Evolutionary conservation across 2,797 vertebrate genomes (phyloP), one percentile per base, ranked within the genome.

Genomic region (Taenioides sp.): DNA sequence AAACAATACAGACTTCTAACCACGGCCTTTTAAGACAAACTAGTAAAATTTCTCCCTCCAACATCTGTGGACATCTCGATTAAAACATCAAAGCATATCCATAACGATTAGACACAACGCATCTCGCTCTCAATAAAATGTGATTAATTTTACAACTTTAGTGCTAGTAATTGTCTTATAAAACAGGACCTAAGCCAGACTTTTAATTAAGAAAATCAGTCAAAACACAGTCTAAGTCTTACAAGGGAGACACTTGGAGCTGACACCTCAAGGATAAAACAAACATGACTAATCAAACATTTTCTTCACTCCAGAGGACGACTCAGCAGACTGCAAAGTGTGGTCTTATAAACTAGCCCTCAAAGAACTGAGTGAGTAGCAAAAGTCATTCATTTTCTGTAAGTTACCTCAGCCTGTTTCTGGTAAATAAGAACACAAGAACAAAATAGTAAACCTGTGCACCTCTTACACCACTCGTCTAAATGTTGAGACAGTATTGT

Each of bases 171-270:
- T 60, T 71, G 23, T 25, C 72, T 28, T 31, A 55, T 70, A 27
- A 75, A 69, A 37, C 9, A 23, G 14, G 79, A 66, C 75, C 67
- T 47, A 0, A 0, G 65, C 50, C 22, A 52, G 76, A 65, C 70
- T 65, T 52, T 81, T 79, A 75, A 82, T 86, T 40, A 14, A 75
- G 85, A 81, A 83, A 80, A 79, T 55, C 57, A 64, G 61, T 52
- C 25, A 0, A 72, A 73, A 68, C 49, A 55, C 55, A 14, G 47
- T 47, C 64, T 31, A 28, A 47, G 63, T 31, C 60, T 75, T 52
- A 11, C 5, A 47, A 31, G 27, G 22, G 65, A 49, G 54, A 49
- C 54, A 34, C 49, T 18, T 43, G 47, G 31, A 47, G 25, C 66
- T 22, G 79, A 78, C 74, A 59, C 64, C 57, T 75, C 67, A 82